phyloP scores from a whole-genome alignment of 2,113 vertebrate genomes.

The Aviceda subcristata region DNA sequence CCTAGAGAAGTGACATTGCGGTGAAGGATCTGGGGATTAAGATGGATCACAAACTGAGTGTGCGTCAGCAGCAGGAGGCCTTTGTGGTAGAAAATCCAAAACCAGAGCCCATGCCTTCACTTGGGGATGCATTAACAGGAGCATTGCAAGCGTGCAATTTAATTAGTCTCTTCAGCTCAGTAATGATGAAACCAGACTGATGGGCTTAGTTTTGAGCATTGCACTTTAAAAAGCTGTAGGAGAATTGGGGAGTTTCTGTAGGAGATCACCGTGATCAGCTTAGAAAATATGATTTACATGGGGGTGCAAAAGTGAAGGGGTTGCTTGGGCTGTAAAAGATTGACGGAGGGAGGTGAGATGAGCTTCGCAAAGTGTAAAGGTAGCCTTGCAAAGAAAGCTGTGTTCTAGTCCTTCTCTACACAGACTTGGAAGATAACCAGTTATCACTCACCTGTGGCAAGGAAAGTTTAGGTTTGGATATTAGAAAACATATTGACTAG shows the following conservation, averaged over 20 bases:
- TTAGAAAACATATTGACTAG: background rate
- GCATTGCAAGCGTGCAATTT: background rate
- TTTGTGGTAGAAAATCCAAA: background rate
- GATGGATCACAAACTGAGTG: background rate
- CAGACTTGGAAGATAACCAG: background rate
- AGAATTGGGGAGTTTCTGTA: background rate
- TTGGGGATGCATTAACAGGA: constrained; percentile 8
- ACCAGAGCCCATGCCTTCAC: background rate
- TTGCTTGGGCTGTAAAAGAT: background rate
- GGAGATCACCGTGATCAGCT: background rate
- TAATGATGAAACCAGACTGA: background rate
- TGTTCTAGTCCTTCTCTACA: background rate
- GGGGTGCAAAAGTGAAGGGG: background rate
- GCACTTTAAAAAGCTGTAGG: background rate
- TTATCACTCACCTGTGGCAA: background rate
- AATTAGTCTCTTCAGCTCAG: constrained; percentile 21
- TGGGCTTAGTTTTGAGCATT: background rate
- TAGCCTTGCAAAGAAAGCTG: background rate
- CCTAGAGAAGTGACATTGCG: background rate
- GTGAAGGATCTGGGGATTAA: background rate
- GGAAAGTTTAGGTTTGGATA: background rate
- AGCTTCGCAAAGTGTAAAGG: background rate
- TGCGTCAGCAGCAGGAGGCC: background rate
- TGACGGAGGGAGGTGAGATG: background rate
- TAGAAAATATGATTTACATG: background rate